Evolutionary conservation across 1,140 invertebrate species (phyloP), one percentile per base, ranked within the genome.

Genomic region (Drosophila suzukii): DNA sequence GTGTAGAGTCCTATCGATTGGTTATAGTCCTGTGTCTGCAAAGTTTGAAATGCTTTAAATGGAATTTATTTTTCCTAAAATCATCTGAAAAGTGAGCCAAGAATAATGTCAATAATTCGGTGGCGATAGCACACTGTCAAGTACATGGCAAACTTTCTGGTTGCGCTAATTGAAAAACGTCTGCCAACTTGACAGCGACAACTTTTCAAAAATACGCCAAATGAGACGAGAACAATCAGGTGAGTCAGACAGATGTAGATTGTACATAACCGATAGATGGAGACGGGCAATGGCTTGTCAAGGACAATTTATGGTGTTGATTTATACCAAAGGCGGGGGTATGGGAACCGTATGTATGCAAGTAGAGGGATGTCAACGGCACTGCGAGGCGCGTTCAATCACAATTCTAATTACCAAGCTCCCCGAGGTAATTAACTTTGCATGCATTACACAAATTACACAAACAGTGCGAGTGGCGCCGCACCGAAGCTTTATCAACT

Each of bases 381-480:
- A 54, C 41, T 58, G 77, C 59, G 66, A 44, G 57, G 57, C 60
- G 72, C 84, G 75, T 83, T 88, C 83, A 89, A 89, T 88, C 83
- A 88, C 81, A 89, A 77, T 89, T 89, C 83, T 88, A 88, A 88
- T 88, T 88, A 88, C 80, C 65, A 77, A 89, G 67, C 72, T 84
- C 83, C 83, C 83, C 53, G 68, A 89, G 83, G 84, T 88, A 88
- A 88, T 88, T 88, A 88, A 89, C 80, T 88, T 89, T 84, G 80
- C 84, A 88, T 84, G 83, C 84, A 89, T 88, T 88, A 80, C 73
- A 68, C 66, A 89, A 89, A 86, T 86, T 89, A 86, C 72, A 73
- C 54, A 78, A 59, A 83, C 84, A 88, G 81, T 75, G 56, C 51
- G 55, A 74, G 15, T 55, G 65, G 15, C 44, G 49, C 39, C 46